phyloP scores from a whole-genome alignment of 2,797 vertebrate species.

The Emys orbicularis region DNA sequence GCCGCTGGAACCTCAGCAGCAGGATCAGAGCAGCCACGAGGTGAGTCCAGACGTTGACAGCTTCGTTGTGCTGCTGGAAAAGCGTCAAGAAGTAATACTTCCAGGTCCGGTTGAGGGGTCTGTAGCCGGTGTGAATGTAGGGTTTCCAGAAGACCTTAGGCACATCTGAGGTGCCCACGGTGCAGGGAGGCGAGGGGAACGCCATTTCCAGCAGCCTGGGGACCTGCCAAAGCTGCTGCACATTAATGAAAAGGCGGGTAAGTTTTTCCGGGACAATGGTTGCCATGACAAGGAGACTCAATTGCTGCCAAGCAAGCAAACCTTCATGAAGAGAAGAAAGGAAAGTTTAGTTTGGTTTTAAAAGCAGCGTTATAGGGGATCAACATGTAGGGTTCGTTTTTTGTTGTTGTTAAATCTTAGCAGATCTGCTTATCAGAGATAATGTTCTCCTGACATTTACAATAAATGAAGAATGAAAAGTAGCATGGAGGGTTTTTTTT shows the following conservation, averaged over 20 bases:
- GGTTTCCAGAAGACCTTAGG: slow-evolving; percentile 93
- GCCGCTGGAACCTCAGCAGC: slow-evolving; percentile 88
- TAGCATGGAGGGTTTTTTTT: neutral
- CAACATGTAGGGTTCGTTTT: neutral
- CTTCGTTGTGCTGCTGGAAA: slow-evolving; percentile 96
- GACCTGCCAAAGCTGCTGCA: slow-evolving; percentile 86
- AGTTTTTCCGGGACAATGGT: slow-evolving; percentile 91
- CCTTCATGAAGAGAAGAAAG: slow-evolving; percentile 46
- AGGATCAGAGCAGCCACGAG: slow-evolving; percentile 89
- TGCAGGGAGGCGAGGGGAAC: slow-evolving; percentile 86
- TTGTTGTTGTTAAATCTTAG: neutral
- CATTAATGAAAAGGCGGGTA: slow-evolving; percentile 87
- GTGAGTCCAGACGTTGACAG: slow-evolving; percentile 95
- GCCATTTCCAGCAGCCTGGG: slow-evolving; percentile 86
- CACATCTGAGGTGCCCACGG: slow-evolving; percentile 89
- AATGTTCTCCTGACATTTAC: neutral
- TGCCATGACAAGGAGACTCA: slow-evolving; percentile 82
- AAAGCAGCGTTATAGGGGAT: neutral
- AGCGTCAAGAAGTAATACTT: slow-evolving; percentile 93
- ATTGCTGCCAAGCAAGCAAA: accelerated
- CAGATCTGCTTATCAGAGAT: neutral
- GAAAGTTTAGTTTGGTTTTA: accelerated
- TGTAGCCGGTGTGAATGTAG: slow-evolving; percentile 91
- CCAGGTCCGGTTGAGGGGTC: slow-evolving; percentile 91
- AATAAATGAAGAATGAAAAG: neutral